These are phyloP conservation scores for Lithobates pipiens DNA, from an alignment of 2,797 vertebrate species.

Conservation along the genomic window DNA sequence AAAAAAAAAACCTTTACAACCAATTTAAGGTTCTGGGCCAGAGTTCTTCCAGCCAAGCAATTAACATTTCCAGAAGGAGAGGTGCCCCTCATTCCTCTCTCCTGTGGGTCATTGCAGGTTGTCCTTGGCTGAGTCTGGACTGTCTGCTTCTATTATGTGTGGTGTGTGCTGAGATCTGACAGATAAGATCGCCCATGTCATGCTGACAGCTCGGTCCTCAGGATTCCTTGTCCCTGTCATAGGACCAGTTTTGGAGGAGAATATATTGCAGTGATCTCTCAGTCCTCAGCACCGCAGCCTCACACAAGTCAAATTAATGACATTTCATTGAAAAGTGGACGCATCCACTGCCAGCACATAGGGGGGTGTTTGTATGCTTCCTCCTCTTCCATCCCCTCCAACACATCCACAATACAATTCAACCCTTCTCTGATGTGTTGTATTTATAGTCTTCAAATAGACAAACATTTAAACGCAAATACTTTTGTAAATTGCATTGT, in stretches of 20 bases:
- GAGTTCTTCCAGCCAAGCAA: no score
- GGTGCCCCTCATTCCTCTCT: no score
- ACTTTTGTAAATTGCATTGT: no score
- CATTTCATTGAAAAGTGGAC: constrained; percentile 60
- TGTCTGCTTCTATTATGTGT: background rate
- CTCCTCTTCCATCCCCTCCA: background rate
- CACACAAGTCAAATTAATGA: constrained; percentile 41
- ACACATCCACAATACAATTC: background rate
- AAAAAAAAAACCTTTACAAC: no score
- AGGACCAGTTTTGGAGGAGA: background rate
- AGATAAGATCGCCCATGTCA: background rate
- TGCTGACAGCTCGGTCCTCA: no score
- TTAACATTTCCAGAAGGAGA: no score
- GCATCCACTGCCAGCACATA: constrained; percentile 33
- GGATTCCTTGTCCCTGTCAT: background rate
- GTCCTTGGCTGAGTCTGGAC: no score
- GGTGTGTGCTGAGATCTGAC: background rate
- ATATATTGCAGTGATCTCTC: background rate
- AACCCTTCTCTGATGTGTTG: no score
- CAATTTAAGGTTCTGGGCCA: no score
- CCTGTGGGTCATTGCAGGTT: no score
- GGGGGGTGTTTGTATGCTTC: background rate
- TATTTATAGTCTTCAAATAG: background rate
- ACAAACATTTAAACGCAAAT: no score
- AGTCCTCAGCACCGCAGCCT: background rate